These are phyloP conservation scores for Planococcus citri DNA, from an alignment of 1,140 invertebrate species.

Conservation along the genomic window DNA sequence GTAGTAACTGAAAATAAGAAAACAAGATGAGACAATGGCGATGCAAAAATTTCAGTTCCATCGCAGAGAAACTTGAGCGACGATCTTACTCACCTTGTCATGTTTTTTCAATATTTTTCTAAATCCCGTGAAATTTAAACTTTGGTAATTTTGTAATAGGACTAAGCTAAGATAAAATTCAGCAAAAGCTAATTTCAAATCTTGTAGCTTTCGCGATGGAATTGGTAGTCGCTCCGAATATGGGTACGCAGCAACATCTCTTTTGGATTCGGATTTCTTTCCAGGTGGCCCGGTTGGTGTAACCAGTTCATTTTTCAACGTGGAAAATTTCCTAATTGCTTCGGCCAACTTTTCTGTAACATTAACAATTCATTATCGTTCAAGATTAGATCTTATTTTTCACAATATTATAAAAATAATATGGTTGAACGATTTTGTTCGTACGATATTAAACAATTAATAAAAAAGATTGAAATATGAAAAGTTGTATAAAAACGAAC, in stretches of 20 bases:
- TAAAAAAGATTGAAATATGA: too few species aligned
- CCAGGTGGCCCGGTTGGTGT: slow-evolving; percentile 49
- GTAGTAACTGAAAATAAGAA: slow-evolving; percentile 44
- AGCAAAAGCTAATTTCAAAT: slow-evolving; percentile 94
- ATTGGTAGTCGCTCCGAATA: slow-evolving; percentile 36
- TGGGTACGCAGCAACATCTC: slow-evolving; percentile 19
- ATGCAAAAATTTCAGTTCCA: background rate
- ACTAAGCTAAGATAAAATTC: slow-evolving; percentile 98
- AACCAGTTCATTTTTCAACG: slow-evolving; percentile 71
- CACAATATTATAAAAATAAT: slow-evolving; percentile 20
- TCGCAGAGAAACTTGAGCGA: background rate
- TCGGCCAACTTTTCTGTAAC: slow-evolving; percentile 87
- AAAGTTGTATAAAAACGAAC: too few species aligned
- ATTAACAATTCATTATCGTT: slow-evolving; percentile 24
- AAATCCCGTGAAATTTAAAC: slow-evolving; percentile 97
- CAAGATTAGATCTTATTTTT: slow-evolving; percentile 18
- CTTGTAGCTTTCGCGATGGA: slow-evolving; percentile 69
- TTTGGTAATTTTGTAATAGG: slow-evolving; percentile 79
- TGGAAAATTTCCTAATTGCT: slow-evolving; percentile 87
- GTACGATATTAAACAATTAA: too few species aligned
- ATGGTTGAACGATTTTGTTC: too few species aligned
- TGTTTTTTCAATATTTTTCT: slow-evolving; percentile 99
- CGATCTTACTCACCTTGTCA: slow-evolving; percentile 72
- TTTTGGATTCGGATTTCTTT: slow-evolving; percentile 37
- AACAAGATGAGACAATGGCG: background rate